These are phyloP conservation scores for Argynnis bischoffii DNA, from an alignment of 2,888 invertebrate genomes.

Conservation along the genomic window DNA sequence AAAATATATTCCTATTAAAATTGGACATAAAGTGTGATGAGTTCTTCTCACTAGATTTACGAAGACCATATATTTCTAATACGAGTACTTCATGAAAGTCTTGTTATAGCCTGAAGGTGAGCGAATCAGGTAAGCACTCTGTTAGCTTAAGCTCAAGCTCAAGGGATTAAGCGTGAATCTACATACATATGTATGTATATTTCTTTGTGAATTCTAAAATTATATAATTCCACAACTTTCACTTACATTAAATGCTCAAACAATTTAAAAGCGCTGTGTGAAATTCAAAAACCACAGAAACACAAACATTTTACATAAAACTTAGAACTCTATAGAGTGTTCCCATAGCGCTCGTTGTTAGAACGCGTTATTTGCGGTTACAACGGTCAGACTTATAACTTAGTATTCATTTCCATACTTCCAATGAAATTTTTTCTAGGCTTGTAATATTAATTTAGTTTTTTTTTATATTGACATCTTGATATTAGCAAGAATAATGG, in stretches of 20 bases:
- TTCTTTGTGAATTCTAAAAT: not conserved
- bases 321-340: conserved; percentile 27
- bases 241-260: not conserved
- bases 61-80: too few relatives aligned
- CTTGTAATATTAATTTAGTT: too few relatives aligned
- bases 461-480: too few relatives aligned
- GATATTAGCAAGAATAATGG: too few relatives aligned
- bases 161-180: not conserved
- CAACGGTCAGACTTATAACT: conserved; percentile 22
- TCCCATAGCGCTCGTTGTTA: conserved; percentile 29
- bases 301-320: conserved; percentile 23
- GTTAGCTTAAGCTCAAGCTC: too few relatives aligned
- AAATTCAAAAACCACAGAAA: conserved; percentile 21
- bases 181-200: not conserved
- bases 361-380: conserved; percentile 32
- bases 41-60: too few relatives aligned
- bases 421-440: not conserved
- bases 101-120: too few relatives aligned
- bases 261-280: not conserved
- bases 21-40: too few relatives aligned
- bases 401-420: conserved; percentile 26
- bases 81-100: too few relatives aligned
- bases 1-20: too few relatives aligned
- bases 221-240: not conserved
- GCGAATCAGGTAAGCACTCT: too few relatives aligned